Evolutionary conservation across 2,888 invertebrate species (phyloP), one percentile per base, ranked within the genome.

Genomic region (Acanthosepion esculentum): DNA sequence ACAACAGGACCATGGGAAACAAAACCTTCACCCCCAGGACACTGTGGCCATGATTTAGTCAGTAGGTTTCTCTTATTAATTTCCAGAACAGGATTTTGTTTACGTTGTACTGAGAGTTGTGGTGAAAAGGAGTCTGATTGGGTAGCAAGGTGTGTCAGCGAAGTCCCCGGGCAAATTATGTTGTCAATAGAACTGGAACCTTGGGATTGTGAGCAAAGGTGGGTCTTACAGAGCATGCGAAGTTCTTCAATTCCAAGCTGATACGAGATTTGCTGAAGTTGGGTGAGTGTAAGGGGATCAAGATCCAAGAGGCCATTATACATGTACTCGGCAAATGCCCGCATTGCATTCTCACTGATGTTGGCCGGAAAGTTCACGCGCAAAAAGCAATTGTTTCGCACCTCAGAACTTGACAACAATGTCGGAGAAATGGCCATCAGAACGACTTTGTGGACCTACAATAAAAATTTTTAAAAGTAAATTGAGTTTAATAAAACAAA

Each of bases 221-320:
- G 93, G 1, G 53, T 48, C 29, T 93, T n/a, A 29, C 93, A 93
- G 93, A 93, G 93, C 26, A 93, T 6, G n/a, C 53, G 18, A 18
- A 93, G 93, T 93, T 93, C 93, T 6, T 53, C 93, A 29, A 93
- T 93, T 48, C 53, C 93, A 48, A 93, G 53, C n/a, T 53, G 53
- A 48, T 53, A 48, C 5, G 93, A 48, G 33, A 93, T 48, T 48
- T n/a, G 48, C 26, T 53, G 93, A 50, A 93, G 29, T 29, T 93
- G 93, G 41, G 48, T 48, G 29, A 93, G 48, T 10, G 53, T 93
- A 29, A 53, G 93, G 18, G 93, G 93, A 29, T 93, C 93, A 29
- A 93, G 50, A 93, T 93, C 93, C 48, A 93, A n/a, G 18, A 93
- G 2, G 33, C 93, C 93, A 29, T 93, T 93, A 48, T 93, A 93